Percentiles rank a stretch among this genome's conserved stretches.
Evolutionary conservation across 1,140 invertebrate species (phyloP).

Genomic region (Teleogryllus occipitalis): DNA sequence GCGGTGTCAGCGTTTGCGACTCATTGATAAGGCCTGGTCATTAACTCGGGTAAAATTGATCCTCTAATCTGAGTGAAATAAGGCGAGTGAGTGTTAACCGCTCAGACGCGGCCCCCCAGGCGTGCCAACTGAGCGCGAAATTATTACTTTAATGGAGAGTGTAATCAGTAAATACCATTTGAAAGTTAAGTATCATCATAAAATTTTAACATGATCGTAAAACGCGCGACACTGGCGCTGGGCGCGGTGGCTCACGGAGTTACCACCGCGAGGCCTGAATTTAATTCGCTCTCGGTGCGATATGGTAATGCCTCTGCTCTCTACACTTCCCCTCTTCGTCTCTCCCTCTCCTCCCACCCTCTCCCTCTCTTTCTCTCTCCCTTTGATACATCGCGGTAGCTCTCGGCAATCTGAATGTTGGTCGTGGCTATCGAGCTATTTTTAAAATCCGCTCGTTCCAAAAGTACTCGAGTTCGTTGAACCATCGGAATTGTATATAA

Average conservation of each 20-base stretch:
- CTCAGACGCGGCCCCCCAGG: neutral
- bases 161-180: conserved; percentile 5
- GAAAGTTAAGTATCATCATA: conserved; percentile 1
- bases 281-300: neutral
- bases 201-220: conserved; percentile 6
- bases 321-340: neutral
- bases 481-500: too few relatives aligned
- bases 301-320: neutral
- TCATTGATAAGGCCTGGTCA: neutral
- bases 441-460: too few relatives aligned
- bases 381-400: too few relatives aligned
- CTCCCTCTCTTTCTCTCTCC: too few relatives aligned
- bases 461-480: too few relatives aligned
- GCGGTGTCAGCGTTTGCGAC: neutral
- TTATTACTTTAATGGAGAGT: conserved; percentile 5
- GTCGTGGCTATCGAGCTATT: too few relatives aligned
- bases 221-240: neutral
- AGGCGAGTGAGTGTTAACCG: neutral
- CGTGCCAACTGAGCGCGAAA: neutral
- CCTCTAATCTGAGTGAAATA: neutral
- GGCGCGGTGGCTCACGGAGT: neutral
- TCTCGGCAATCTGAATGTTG: too few relatives aligned
- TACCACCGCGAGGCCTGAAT: neutral
- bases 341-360: neutral
- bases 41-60: neutral